Base-by-base conservation (phyloP, 1,140 invertebrate genomes). In the Fopius arisanus region DNA sequence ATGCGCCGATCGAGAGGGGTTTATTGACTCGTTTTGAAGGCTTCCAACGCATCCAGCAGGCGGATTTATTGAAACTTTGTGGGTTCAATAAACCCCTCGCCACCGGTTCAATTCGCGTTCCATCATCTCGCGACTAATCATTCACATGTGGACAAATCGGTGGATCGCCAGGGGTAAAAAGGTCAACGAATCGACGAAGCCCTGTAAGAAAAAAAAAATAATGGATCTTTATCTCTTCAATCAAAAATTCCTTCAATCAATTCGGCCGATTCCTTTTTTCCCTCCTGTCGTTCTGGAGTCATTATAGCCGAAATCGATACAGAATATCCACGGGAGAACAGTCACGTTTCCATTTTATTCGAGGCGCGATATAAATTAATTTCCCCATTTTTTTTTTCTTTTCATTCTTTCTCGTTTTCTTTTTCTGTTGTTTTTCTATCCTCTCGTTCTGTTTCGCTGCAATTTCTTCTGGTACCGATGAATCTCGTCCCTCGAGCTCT, bases 61-160 rank as follows among this genome's bases (percentile, higher is more conserved):
- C n/a, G 54, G 48, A 75, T 75, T 75, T 72, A 75, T 75, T 72
- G 70, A 68, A 75, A 75, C 70, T 67, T 62, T 65, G 26, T n/a
- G 65, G 40, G 70, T 75, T 72, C 70, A 75, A 72, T 72, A 72
- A 75, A 75, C 70, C 31, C 37, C 31, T 37, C 1, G 43, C 43
- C 43, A 2, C 5, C 7, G 5, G 16, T 3, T 62, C 40, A 63
- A 67, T 41, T n/a, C 62, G 40, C 16, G 16, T 63, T 40, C 12
- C 33, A 41, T 69, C 68, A 69, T 65, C 21, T 74, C 28, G 14
- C 3, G 26, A 9, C 16, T 33, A 65, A 65, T 16, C n/a, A 29
- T 23, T 16, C 1, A 33, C 26, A 29, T 29, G 16, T 7, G 23
- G 21, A 28, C 3, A 62, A 28, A 28, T 62, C 2, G 1, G 28